These are phyloP conservation scores for Andrena trimmerana DNA, from an alignment of 2,888 invertebrate genomes.

Conservation along the genomic window DNA sequence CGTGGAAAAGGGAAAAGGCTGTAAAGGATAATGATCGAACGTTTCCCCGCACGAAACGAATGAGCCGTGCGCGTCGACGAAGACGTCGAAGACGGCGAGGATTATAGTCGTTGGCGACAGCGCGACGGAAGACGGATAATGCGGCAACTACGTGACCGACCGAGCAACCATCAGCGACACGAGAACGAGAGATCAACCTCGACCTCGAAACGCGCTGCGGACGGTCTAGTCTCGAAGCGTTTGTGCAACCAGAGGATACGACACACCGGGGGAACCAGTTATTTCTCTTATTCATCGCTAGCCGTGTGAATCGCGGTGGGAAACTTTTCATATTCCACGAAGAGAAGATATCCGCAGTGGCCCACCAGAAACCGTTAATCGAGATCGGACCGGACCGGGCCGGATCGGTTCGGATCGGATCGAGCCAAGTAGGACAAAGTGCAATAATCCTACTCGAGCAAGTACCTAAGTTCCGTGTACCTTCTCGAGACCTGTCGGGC, in stretches of 20 bases:
- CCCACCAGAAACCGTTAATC: conserved; percentile 62
- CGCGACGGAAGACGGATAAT: conserved; percentile 59
- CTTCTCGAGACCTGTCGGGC: neutral
- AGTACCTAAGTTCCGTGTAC: conserved; percentile 2
- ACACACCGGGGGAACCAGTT: conserved; percentile 1
- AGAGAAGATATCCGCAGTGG: conserved; percentile 20
- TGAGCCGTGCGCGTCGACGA: conserved; percentile 25
- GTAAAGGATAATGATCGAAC: neutral
- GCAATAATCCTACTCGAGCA: conserved; percentile 58
- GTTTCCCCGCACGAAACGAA: neutral
- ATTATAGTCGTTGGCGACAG: conserved; percentile 29
- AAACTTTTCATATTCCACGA: neutral
- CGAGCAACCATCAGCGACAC: conserved; percentile 56
- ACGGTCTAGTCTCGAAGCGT: conserved; percentile 15
- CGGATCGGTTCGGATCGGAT: conserved; percentile 33
- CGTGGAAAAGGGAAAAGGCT: neutral
- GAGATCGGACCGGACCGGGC: conserved; percentile 40
- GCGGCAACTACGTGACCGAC: conserved; percentile 72
- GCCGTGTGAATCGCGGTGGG: neutral
- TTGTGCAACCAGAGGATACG: neutral
- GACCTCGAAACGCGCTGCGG: conserved; percentile 57
- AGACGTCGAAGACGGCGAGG: conserved; percentile 53
- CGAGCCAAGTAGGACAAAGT: conserved; percentile 54
- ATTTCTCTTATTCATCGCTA: neutral
- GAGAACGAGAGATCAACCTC: conserved; percentile 55